Conservation (phyloP, 1,140 invertebrate species). For the Cotesia glomerata region DNA sequence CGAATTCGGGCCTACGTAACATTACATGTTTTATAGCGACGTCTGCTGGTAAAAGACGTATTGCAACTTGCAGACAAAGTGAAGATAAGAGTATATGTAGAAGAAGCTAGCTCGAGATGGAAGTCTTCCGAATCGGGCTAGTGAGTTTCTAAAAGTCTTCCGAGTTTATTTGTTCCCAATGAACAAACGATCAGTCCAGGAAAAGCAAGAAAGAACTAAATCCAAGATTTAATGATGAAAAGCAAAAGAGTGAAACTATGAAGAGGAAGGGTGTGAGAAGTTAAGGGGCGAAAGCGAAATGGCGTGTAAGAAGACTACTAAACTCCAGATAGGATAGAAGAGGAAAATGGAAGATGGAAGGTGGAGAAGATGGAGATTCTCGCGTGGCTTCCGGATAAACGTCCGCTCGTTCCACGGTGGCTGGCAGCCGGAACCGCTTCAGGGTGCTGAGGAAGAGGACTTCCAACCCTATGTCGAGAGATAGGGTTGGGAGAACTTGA, state of each 20-base stretch:
- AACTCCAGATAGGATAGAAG: neutral
- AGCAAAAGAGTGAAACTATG: constrained; percentile 25
- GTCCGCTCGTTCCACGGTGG: constrained; percentile 39
- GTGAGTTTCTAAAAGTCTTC: constrained; percentile 34
- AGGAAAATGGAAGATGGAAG: neutral
- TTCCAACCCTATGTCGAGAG: too few relatives aligned
- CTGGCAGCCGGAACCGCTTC: constrained; percentile 26
- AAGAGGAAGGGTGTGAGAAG: constrained; percentile 3
- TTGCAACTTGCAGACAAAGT: constrained; percentile 5
- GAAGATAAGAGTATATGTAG: neutral
- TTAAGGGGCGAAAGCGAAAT: neutral
- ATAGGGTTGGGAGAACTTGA: neutral
- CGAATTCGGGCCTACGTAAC: constrained; percentile 1
- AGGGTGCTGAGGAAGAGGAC: neutral
- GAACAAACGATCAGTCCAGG: constrained; percentile 35
- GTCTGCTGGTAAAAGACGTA: too few relatives aligned
- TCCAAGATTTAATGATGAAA: constrained; percentile 10
- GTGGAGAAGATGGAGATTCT: constrained; percentile 35
- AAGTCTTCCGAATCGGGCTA: constrained; percentile 24
- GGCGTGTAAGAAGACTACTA: too few relatives aligned
- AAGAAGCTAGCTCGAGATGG: constrained; percentile 6
- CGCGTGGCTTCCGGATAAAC: constrained; percentile 46
- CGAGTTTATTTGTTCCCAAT: constrained; percentile 44
- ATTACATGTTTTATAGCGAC: too few relatives aligned
- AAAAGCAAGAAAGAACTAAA: constrained; percentile 7